phyloP scores from a whole-genome alignment of 2,113 vertebrate genomes.

The Odontophorus gujanensis region DNA sequence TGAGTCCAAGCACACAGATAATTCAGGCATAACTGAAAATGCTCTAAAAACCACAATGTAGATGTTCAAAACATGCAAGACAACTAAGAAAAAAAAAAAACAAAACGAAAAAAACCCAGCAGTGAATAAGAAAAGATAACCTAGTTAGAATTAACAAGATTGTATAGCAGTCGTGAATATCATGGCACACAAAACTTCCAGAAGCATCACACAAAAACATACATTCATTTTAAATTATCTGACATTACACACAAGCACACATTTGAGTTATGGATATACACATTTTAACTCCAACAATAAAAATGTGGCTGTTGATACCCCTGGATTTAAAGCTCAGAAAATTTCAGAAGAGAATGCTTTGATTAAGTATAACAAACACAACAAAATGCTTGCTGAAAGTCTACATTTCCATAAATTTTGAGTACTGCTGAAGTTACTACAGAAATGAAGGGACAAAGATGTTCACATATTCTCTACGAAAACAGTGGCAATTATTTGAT shows the following conservation, averaged over 20 bases:
- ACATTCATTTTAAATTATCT: not conserved
- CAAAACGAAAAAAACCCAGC: not conserved
- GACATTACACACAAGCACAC: not conserved
- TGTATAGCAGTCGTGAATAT: fast-evolving
- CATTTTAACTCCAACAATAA: not conserved
- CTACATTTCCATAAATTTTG: not conserved
- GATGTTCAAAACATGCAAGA: not conserved
- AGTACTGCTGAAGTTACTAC: not conserved
- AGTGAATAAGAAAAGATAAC: not conserved
- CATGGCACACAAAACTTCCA: not conserved
- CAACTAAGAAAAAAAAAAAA: not conserved
- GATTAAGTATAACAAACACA: not conserved
- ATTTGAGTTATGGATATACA: not conserved
- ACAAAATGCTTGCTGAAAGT: not conserved
- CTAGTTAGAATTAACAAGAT: not conserved
- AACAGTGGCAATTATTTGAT: not conserved
- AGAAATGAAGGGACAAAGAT: not conserved
- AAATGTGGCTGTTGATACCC: not conserved
- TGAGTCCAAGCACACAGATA: not conserved
- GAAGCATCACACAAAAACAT: not conserved
- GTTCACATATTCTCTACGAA: not conserved
- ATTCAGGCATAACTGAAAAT: not conserved
- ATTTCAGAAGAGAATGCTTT: not conserved
- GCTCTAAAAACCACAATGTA: not conserved
- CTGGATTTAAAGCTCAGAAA: not conserved